These are phyloP conservation scores for Phylloscopus trochilus DNA, from an alignment of 2,113 vertebrate genomes.

Conservation along the genomic window DNA sequence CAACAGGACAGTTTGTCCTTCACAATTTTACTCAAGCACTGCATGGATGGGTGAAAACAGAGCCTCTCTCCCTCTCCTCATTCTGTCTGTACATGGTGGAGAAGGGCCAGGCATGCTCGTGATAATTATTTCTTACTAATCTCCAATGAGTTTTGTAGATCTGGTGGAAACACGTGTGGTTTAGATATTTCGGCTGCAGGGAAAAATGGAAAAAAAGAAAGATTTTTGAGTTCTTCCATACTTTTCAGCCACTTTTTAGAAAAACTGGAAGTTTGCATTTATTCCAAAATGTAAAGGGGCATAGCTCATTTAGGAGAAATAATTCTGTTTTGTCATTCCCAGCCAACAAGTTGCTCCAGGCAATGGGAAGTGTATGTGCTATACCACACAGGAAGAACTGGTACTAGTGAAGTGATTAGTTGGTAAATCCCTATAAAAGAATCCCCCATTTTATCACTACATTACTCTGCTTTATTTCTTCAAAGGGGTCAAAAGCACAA, in stretches of 20 bases:
- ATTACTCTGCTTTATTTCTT: not conserved
- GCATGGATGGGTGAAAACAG: not conserved
- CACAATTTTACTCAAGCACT: not conserved
- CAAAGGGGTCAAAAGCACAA: not conserved
- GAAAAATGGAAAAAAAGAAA: not conserved
- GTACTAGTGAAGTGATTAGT: not conserved
- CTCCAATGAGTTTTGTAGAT: not conserved
- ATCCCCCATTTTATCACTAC: not conserved
- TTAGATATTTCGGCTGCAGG: not conserved
- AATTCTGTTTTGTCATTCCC: not conserved
- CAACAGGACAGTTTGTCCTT: not conserved
- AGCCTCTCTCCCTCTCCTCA: not conserved
- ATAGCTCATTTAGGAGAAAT: not conserved
- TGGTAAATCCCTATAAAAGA: not conserved
- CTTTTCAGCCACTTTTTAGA: not conserved
- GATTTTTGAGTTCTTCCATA: not conserved
- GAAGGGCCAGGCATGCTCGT: accelerated
- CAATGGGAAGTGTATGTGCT: not conserved
- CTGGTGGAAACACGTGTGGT: not conserved
- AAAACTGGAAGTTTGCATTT: not conserved
- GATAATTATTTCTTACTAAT: not conserved
- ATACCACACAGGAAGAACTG: not conserved
- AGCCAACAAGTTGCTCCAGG: not conserved
- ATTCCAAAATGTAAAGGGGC: not conserved
- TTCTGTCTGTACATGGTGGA: not conserved